Percentiles rank a stretch among this genome's conserved stretches.
phyloP scores from a whole-genome alignment of 2,113 vertebrate genomes.

The Phalacrocorax brasilianus region DNA sequence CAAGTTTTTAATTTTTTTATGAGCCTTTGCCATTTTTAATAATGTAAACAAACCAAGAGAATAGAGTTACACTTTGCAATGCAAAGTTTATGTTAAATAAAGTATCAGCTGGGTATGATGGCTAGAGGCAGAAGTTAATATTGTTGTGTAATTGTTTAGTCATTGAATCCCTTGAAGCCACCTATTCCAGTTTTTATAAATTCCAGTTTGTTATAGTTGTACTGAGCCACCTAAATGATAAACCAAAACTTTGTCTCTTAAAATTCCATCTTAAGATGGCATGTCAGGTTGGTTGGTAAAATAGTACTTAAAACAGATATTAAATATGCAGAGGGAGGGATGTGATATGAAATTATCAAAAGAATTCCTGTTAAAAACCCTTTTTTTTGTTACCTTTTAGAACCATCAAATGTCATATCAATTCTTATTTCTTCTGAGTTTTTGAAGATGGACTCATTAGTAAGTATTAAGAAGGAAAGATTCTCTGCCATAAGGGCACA shows the following conservation, averaged over 20 bases:
- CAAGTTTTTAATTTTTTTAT: background rate
- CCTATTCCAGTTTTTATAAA: background rate
- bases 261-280: background rate
- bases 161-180: background rate
- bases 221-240: background rate
- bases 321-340: background rate
- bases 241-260: background rate
- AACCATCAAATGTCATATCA: slow-evolving; percentile 98
- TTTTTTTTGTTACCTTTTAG: slow-evolving; percentile 76
- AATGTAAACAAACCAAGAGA: background rate
- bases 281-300: background rate
- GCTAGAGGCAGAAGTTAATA: background rate
- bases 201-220: background rate
- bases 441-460: slow-evolving; percentile 99
- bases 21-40: background rate
- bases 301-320: background rate
- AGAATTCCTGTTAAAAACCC: background rate
- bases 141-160: background rate
- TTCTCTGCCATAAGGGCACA: background rate
- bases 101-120: background rate
- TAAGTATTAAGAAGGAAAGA: slow-evolving; percentile 79
- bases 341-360: background rate
- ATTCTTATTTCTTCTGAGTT: slow-evolving; percentile 99
- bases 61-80: background rate
- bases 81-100: background rate